Conservation (phyloP, 2,888 invertebrate genomes). For the Xanthostigma xanthostigma region DNA sequence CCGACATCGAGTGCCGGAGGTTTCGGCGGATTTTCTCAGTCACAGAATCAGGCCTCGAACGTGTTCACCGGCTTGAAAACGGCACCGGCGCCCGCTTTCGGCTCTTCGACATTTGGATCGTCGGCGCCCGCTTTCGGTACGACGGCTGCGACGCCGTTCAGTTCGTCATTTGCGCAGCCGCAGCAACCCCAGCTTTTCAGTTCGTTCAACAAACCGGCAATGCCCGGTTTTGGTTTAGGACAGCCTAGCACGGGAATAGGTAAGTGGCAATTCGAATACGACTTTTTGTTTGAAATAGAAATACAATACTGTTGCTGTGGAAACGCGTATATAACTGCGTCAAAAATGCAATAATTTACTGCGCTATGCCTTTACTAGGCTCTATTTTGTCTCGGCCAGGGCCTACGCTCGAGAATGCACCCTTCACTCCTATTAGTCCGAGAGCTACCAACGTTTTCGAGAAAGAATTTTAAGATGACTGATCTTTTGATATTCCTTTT, state of each 20-base stretch:
- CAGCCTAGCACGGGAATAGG: conserved; percentile 5
- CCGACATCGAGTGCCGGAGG: conserved; percentile 24
- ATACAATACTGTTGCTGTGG: too few relatives aligned
- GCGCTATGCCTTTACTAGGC: too few relatives aligned
- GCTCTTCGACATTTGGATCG: conserved; percentile 26
- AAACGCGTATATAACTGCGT: too few relatives aligned
- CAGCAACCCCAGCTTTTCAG: conserved; percentile 29
- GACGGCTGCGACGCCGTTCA: conserved; percentile 15
- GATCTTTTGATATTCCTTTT: too few relatives aligned
- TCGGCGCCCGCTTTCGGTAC: conserved; percentile 1
- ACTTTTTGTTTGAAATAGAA: not conserved
- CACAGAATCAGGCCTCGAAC: not conserved
- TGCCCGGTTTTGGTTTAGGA: conserved; percentile 21
- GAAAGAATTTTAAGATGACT: too few relatives aligned
- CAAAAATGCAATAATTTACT: too few relatives aligned
- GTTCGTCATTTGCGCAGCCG: conserved; percentile 17
- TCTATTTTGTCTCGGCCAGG: too few relatives aligned
- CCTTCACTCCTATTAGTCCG: too few relatives aligned
- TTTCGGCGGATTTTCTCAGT: conserved; percentile 22
- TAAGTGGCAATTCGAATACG: not conserved
- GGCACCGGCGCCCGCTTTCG: conserved; percentile 32
- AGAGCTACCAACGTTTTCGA: too few relatives aligned
- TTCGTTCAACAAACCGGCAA: conserved; percentile 23
- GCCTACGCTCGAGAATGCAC: too few relatives aligned
- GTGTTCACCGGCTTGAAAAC: conserved; percentile 24